A percentile compares a stretch with the other conserved stretches of the same genome.
Conservation (phyloP, 2,113 vertebrate genomes). For the Phyllopteryx taeniolatus region DNA sequence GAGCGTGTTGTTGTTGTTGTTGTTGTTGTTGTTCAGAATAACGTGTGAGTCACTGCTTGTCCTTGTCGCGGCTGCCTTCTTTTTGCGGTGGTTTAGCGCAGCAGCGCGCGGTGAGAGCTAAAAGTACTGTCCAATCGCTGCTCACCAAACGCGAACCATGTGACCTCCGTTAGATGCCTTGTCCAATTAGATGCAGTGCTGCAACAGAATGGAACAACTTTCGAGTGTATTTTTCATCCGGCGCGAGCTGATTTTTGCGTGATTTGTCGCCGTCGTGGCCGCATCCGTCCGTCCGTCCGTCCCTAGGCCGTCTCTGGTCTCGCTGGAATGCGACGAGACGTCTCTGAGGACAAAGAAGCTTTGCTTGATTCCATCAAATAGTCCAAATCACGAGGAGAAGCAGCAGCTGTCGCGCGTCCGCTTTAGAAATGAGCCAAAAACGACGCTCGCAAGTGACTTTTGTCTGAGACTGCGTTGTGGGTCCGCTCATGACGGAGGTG, state of each 20-base stretch:
- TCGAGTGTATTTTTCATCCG: conserved; percentile 38
- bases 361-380: not conserved
- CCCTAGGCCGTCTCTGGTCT: conserved; percentile 19
- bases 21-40: not conserved
- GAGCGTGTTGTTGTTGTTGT: not conserved
- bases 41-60: not conserved
- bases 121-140: not conserved
- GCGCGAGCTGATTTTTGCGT: not conserved
- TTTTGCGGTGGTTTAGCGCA: not conserved
- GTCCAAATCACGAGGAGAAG: not conserved
- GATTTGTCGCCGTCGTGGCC: conserved; percentile 5
- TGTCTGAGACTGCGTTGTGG: too few relatives aligned
- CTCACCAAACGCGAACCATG: not conserved
- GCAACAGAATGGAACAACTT: conserved; percentile 3
- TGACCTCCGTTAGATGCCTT: not conserved
- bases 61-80: not conserved
- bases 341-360: conserved; percentile 26
- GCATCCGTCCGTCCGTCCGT: conserved; percentile 25
- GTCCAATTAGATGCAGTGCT: not conserved
- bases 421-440: not conserved
- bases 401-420: not conserved
- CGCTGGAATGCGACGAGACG: conserved; percentile 47
- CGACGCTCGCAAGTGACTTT: not conserved
- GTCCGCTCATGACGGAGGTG: too few relatives aligned
- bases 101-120: not conserved